These are phyloP conservation scores for Callocephalon fimbriatum DNA, from an alignment of 2,113 vertebrate species.

Conservation along the genomic window DNA sequence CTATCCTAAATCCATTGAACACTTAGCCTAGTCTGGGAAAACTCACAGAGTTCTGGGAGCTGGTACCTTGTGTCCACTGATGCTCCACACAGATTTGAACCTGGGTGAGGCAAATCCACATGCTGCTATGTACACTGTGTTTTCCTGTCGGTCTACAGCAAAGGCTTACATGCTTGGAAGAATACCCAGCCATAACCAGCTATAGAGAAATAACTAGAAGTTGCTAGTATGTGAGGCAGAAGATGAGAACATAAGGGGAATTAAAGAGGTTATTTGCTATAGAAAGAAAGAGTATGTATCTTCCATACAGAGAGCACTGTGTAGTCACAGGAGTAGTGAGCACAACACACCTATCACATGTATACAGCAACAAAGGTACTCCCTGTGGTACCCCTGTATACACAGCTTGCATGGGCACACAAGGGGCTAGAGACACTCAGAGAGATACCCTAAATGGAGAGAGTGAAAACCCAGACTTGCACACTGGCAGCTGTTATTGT, in stretches of 20 bases:
- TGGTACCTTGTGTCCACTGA: background rate
- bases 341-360: background rate
- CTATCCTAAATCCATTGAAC: background rate
- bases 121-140: background rate
- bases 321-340: background rate
- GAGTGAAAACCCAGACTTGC: background rate
- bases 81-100: background rate
- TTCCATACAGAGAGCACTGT: background rate
- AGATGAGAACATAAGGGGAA: background rate
- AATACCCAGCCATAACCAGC: background rate
- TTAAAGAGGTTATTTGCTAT: background rate
- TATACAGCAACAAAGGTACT: rapidly evolving
- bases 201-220: background rate
- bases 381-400: background rate
- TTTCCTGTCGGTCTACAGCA: background rate
- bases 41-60: background rate
- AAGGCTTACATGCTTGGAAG: background rate
- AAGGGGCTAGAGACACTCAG: background rate
- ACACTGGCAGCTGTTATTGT: background rate
- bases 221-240: background rate
- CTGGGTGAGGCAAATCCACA: background rate
- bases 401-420: background rate
- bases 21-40: background rate
- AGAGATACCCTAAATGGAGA: background rate
- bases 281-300: background rate